Percentiles rank a stretch among this genome's conserved stretches.
Conservation (phyloP, 1,140 invertebrate genomes). For the Sinella curviseta region DNA sequence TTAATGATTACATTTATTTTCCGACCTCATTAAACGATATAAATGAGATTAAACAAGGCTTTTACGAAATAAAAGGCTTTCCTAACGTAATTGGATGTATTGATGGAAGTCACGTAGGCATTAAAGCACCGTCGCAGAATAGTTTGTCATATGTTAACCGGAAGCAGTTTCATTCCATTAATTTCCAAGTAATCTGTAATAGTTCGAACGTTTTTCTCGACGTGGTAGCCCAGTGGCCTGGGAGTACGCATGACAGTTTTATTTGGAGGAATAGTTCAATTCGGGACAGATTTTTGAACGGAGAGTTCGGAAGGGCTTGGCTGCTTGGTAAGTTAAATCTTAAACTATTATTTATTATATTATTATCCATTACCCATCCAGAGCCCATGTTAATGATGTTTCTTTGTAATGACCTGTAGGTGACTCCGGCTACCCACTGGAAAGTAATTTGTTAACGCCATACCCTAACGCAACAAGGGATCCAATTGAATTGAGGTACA, state of each 20-base stretch:
- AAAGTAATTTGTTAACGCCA: conserved; percentile 25
- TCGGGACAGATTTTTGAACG: conserved; percentile 10
- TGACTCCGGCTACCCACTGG: conserved; percentile 30
- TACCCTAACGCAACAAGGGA: background rate
- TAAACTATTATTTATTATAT: too few relatives aligned
- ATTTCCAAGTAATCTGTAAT: conserved; percentile 55
- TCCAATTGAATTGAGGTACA: background rate
- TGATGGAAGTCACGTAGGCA: conserved; percentile 22
- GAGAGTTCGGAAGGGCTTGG: background rate
- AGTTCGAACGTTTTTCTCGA: conserved; percentile 52
- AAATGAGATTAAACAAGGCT: background rate
- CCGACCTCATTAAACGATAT: background rate
- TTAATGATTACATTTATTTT: conserved; percentile 14
- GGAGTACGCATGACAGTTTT: conserved; percentile 51
- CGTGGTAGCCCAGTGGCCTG: conserved; percentile 54
- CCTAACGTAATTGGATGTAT: conserved; percentile 26
- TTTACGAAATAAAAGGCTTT: background rate
- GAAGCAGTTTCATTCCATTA: conserved; percentile 41
- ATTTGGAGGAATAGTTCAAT: conserved; percentile 30
- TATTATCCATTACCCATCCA: background rate
- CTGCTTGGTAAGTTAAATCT: background rate
- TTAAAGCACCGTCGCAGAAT: conserved; percentile 7
- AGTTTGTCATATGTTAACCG: conserved; percentile 25
- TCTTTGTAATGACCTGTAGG: conserved; percentile 8
- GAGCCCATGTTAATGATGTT: background rate